A percentile compares a stretch with the other conserved stretches of the same genome.
Conservation (phyloP, 2,113 vertebrate species). For the Muntiacus reevesi region DNA sequence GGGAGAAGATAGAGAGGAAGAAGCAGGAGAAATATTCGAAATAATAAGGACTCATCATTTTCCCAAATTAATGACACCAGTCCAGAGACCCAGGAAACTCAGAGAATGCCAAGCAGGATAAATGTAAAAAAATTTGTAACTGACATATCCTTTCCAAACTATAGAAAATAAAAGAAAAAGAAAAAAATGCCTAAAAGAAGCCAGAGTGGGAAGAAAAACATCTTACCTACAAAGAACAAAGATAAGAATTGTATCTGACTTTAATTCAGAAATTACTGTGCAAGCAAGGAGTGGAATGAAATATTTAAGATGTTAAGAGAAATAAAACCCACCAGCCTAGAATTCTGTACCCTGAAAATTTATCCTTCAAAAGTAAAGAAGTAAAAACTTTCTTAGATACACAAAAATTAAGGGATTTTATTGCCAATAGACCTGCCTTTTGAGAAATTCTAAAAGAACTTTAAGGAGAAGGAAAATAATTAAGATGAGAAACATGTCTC, state of each 20-base stretch:
- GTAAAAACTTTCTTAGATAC: background rate
- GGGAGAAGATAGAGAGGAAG: background rate
- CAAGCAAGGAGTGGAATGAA: background rate
- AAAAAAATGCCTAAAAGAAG: background rate
- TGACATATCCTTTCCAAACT: background rate
- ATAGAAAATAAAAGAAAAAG: background rate
- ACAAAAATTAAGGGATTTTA: background rate
- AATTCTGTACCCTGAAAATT: background rate
- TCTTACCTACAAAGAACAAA: background rate
- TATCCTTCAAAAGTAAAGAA: background rate
- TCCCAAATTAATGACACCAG: background rate
- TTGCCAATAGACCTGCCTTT: background rate
- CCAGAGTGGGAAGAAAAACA: background rate
- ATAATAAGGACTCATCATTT: background rate
- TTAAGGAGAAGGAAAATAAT: background rate
- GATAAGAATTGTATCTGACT: background rate
- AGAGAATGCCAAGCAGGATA: background rate
- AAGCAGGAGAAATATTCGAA: background rate
- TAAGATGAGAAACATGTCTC: background rate
- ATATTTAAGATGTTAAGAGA: background rate
- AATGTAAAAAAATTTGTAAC: background rate
- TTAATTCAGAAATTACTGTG: background rate
- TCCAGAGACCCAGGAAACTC: background rate
- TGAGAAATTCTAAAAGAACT: background rate
- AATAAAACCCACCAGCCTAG: background rate